A percentile compares a stretch with the other conserved stretches of the same genome.
Evolutionary conservation across 2,888 invertebrate genomes (phyloP).

Genomic region (Pollenia angustigena): DNA sequence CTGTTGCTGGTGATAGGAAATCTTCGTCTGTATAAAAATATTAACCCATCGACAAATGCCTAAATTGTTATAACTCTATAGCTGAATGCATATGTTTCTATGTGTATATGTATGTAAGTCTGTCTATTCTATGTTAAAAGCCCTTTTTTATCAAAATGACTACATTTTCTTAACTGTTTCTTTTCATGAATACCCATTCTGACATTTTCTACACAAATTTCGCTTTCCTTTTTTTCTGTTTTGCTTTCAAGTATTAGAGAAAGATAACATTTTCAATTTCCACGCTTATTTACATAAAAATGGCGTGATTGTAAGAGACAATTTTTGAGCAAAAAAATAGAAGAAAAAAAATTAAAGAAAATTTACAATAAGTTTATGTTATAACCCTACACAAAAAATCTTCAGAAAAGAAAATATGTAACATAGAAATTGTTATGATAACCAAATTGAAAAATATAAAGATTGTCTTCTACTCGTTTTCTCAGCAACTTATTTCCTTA

Average conservation of each 20-base stretch:
- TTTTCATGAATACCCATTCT: background rate
- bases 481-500: conserved; percentile 26
- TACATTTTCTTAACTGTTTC: conserved; percentile 36
- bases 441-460: conserved; percentile 67
- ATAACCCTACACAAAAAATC: conserved; percentile 62
- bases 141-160: conserved; percentile 43
- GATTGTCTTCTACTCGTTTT: conserved; percentile 14
- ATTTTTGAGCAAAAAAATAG: background rate
- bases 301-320: conserved; percentile 74
- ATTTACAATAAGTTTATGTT: conserved; percentile 52
- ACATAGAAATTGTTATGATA: conserved; percentile 58
- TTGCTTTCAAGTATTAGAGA: conserved; percentile 78
- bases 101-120: background rate
- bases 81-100: conserved; percentile 33
- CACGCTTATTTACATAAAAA: conserved; percentile 82
- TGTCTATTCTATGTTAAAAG: conserved; percentile 22
- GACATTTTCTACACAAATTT: background rate
- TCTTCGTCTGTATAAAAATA: background rate
- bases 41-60: background rate
- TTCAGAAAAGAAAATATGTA: background rate
- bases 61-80: conserved; percentile 8
- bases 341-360: conserved; percentile 16
- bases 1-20: conserved; percentile 9
- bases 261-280: conserved; percentile 83
- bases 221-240: conserved; percentile 37